A percentile compares a stretch with the other conserved stretches of the same genome.
Evolutionary conservation across 2,888 invertebrate species (phyloP).

Genomic region (Drosophila dives): DNA sequence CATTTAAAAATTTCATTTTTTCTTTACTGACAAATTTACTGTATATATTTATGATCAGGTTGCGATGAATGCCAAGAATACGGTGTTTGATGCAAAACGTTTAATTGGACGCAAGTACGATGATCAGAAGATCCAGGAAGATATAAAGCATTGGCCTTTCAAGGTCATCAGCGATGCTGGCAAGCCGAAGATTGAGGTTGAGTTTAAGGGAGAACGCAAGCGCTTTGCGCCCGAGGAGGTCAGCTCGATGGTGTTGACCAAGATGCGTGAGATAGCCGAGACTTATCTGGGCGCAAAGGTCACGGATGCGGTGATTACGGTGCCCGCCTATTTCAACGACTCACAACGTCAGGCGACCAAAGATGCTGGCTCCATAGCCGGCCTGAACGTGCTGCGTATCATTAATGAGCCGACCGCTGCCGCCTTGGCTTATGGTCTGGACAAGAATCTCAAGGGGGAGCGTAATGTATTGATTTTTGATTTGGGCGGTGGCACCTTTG

Average conservation of each 20-base stretch:
- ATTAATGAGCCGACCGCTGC: conserved; percentile 96
- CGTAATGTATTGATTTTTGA: conserved; percentile 91
- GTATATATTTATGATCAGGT: conserved; percentile 85
- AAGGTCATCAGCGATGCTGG: conserved; percentile 87
- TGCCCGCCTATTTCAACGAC: conserved; percentile 94
- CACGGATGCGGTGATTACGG: conserved; percentile 92
- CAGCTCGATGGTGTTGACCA: conserved; percentile 93
- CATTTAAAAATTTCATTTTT: conserved; percentile 36
- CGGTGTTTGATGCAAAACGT: conserved; percentile 93
- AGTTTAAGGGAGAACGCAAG: conserved; percentile 91
- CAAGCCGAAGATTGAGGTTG: conserved; percentile 90
- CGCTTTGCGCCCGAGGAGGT: conserved; percentile 93
- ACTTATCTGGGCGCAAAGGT: conserved; percentile 90
- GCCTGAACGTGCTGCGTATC: conserved; percentile 94
- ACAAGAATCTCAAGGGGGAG: conserved; percentile 90
- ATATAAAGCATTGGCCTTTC: conserved; percentile 95
- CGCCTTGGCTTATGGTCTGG: conserved; percentile 93
- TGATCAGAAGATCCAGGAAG: conserved; percentile 91
- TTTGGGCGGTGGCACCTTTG: conserved; percentile 95
- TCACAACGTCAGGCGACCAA: conserved; percentile 94
- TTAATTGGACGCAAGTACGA: conserved; percentile 93
- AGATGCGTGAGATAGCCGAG: conserved; percentile 93
- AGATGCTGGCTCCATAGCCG: conserved; percentile 94
- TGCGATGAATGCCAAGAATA: conserved; percentile 92
- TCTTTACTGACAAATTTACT: conserved; percentile 30